Evolutionary conservation across 1,140 invertebrate species (phyloP), one percentile per base, ranked within the genome.

Genomic region (Hylaeus anthracinus): DNA sequence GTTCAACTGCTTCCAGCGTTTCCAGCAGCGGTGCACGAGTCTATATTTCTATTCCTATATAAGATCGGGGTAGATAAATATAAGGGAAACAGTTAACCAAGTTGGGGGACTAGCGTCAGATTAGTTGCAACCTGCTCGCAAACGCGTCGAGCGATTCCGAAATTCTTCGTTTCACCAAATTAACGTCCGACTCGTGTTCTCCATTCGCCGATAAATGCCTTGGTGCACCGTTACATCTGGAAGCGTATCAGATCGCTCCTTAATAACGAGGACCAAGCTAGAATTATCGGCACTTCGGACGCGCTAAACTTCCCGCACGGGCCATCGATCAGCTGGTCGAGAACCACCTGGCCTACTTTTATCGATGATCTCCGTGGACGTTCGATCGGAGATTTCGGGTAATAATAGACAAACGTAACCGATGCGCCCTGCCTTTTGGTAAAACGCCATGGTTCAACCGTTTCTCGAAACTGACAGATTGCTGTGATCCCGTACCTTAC

Each of bases 1-100:
- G 82, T 85, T 84, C 79, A 75, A 88, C 79, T 85, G 83, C 77
- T 86, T 55, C 70, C 79, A 82, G 76, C 72, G 72, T 86, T 79
- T 70, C 80, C 69, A 84, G 75, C 78, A 72, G 72, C 83, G 78
- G 79, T 72, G 60, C 72, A 66, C 65, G 71, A 79, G 78, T 72
- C 82, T 88, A 88, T 85, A 88, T 88, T 88, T 87, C 88, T 89
- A 89, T 83, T 86, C 73, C 85, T 85, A 86, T 77, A 80, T 87
- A 89, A 88, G 88, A 89, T 82, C 83, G 45, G 78, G 82, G 74
- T 83, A 88, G 88, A 89, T 89, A 89, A n/a, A 77, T 37, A 72
- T 69, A 74, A 79, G 83, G 81, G 79, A 84, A 84, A 76, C 75
- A 76, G 72, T 84, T 79, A 78, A 71, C 75, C 73, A 45, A 55